These are phyloP conservation scores for Sinocyclocheilus rhinocerous DNA, from an alignment of 2,113 vertebrate genomes.

Conservation along the genomic window DNA sequence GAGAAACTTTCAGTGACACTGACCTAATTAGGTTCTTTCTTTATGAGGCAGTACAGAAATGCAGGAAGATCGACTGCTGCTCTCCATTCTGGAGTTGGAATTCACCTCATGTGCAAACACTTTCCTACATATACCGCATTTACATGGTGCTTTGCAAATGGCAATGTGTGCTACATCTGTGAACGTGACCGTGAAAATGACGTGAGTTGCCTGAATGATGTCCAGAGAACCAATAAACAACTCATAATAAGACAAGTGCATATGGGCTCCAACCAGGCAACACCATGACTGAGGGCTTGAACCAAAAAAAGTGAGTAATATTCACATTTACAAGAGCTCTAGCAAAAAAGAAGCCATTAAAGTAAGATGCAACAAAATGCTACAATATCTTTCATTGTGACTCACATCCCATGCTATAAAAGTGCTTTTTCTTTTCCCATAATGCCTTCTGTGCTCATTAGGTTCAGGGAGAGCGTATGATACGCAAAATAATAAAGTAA, in stretches of 20 bases:
- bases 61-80: conserved; percentile 9
- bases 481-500: conserved; percentile 10
- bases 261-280: not conserved
- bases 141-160: conserved; percentile 32
- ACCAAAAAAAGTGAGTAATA: conserved; percentile 1
- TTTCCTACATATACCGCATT: not conserved
- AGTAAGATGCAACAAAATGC: conserved; percentile 44
- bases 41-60: not conserved
- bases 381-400: conserved; percentile 19
- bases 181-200: not conserved
- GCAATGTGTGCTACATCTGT: conserved; percentile 43
- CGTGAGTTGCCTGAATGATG: conserved; percentile 12
- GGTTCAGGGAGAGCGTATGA: conserved; percentile 5
- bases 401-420: conserved; percentile 42
- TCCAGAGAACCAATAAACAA: not conserved
- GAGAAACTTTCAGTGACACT: conserved; percentile 23
- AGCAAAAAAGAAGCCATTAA: conserved; percentile 3
- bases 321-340: not conserved
- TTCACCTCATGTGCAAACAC: conserved; percentile 12
- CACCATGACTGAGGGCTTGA: conserved; percentile 5
- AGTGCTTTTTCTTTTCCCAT: conserved; percentile 39
- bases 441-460: conserved; percentile 25
- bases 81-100: not conserved
- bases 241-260: not conserved
- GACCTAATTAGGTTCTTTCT: conserved; percentile 35